A percentile compares a stretch with the other conserved stretches of the same genome.
phyloP scores from a whole-genome alignment of 2,797 vertebrate genomes.

The Tangara arthus region DNA sequence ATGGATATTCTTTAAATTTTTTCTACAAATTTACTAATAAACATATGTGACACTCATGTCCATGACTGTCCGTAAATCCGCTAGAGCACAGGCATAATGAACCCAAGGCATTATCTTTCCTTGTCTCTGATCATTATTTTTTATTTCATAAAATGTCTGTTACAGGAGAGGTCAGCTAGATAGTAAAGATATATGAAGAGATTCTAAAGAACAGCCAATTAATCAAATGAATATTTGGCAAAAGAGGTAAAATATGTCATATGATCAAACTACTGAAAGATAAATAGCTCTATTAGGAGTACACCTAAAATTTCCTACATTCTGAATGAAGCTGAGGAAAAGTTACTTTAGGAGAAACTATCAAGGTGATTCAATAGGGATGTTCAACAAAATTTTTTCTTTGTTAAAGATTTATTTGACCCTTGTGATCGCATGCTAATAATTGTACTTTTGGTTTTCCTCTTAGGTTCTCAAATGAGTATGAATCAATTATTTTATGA shows the following conservation, averaged over 20 bases:
- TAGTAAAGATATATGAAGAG: not conserved
- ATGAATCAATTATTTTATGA: not conserved
- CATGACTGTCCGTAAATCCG: not conserved
- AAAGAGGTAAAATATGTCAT: not conserved
- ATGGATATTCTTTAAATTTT: not conserved
- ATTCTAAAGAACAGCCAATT: not conserved
- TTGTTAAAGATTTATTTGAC: not conserved
- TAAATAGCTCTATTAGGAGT: not conserved
- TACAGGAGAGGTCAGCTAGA: not conserved
- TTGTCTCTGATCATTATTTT: not conserved
- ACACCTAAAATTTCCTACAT: not conserved
- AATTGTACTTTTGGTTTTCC: not conserved
- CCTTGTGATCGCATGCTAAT: not conserved
- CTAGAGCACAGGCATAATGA: not conserved
- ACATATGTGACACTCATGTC: not conserved
- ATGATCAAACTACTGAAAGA: not conserved
- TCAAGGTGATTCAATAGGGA: not conserved
- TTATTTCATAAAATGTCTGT: not conserved
- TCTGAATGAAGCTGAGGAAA: not conserved
- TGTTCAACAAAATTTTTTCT: not conserved
- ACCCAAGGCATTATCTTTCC: not conserved
- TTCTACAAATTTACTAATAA: not conserved
- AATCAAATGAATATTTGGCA: not conserved
- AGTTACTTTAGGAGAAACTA: not conserved
- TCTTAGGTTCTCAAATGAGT: not conserved